Evolutionary conservation across 2,113 vertebrate species (phyloP), one percentile per base, ranked within the genome.

Genomic region (Urocynchramus pylzowi): DNA sequence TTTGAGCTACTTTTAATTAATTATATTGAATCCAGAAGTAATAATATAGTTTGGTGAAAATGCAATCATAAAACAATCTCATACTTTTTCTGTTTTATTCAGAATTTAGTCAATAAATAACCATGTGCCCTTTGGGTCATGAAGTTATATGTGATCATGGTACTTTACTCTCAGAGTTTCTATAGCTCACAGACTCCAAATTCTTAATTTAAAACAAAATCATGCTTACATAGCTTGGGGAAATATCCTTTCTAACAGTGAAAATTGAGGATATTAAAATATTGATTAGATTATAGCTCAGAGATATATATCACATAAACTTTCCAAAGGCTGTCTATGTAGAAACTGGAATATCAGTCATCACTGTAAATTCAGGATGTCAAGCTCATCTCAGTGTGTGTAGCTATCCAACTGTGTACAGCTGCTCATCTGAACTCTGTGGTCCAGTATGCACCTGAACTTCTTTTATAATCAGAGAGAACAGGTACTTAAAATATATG

Each of bases 221-320:
- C 60, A 61, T 57, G 39, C 13, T 69, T 49, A n/a, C 53, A 64
- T 17, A 76, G 86, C 75, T 93, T 84, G 86, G 90, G 87, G 88
- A 94, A 96, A 93, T 94, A 91, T 84, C 19, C 18, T 94, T 90
- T 61, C 54, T 88, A 47, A 42, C 45, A n/a, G 19, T n/a, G 27
- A 86, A 90, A 89, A 86, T 4, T 49, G 24, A 60, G 53, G 63
- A 89, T 96, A 93, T 94, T 84, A 94, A 95, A 95, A 91, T 67
- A 96, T 95, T 89, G 92, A 95, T 94, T 94, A 39, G 35, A 63
- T 81, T 82, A 77, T 65, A 67, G 27, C 77, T 56, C 23, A 70
- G 79, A 77, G 75, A 50, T 12, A 41, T 35, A 69, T 7, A 78
- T 37, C 22, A 16, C 63, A 65, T 61, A 85, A 65, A 88, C 33